Conservation (phyloP, 2,888 invertebrate species). For the Sycophila texana region DNA sequence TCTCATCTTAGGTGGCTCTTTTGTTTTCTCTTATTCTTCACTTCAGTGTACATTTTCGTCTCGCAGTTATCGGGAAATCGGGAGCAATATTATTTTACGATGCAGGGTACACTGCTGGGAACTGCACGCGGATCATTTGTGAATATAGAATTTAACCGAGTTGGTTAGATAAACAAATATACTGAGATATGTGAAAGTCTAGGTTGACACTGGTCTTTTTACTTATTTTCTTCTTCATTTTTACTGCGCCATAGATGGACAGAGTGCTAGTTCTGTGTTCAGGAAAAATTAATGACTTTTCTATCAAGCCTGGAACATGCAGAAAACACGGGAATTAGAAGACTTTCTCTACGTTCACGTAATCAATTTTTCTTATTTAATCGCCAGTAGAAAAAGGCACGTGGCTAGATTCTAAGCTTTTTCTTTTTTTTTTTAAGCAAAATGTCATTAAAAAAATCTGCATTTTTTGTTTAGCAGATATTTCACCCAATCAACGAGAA, state of each 20-base stretch:
- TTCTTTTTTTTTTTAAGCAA: too few relatives aligned
- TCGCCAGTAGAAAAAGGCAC: too few relatives aligned
- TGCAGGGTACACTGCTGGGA: neutral
- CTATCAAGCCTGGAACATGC: neutral
- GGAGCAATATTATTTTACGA: conserved; percentile 5
- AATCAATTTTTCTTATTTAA: too few relatives aligned
- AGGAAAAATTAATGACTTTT: conserved; percentile 24
- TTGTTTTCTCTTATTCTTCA: neutral
- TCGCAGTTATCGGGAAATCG: neutral
- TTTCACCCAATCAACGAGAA: too few relatives aligned
- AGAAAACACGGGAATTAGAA: neutral
- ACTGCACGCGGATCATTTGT: neutral
- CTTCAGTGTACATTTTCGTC: neutral
- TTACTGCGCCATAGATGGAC: neutral
- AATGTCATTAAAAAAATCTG: too few relatives aligned
- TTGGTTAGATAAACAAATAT: conserved; percentile 24
- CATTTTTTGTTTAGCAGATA: too few relatives aligned
- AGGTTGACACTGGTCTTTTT: neutral
- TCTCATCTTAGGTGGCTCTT: conserved; percentile 16
- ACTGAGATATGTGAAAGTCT: conserved; percentile 23
- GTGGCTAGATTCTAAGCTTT: too few relatives aligned
- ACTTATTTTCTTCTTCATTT: neutral
- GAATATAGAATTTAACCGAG: neutral
- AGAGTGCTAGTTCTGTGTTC: neutral
- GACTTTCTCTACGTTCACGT: too few relatives aligned